A percentile compares a stretch with the other conserved stretches of the same genome.
Evolutionary conservation across 2,888 invertebrate genomes (phyloP).

Genomic region (Rotaria socialis): DNA sequence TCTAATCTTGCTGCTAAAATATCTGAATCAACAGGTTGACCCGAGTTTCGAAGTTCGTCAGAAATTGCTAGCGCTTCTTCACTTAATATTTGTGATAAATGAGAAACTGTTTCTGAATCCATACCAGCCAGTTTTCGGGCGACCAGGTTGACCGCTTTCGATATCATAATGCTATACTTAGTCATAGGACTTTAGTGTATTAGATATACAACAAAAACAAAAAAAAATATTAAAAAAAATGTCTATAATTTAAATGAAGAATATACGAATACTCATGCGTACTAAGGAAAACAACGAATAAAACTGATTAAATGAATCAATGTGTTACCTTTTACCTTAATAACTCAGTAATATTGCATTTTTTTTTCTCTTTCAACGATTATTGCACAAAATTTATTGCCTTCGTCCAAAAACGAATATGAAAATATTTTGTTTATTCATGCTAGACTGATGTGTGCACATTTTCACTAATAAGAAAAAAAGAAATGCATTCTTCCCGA

Average conservation of each 20-base stretch:
- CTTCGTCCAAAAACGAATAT: neutral
- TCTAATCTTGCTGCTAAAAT: conserved; percentile 8
- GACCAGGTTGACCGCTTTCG: neutral
- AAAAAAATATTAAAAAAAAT: neutral
- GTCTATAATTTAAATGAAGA: neutral
- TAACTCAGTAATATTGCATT: neutral
- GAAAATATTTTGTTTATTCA: neutral
- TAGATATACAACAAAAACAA: neutral
- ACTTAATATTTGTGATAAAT: neutral
- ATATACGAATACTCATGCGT: neutral
- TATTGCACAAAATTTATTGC: neutral
- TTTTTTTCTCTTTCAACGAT: neutral
- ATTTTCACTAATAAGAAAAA: neutral
- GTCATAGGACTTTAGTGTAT: neutral
- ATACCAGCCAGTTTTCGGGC: neutral
- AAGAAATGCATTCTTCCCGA: neutral
- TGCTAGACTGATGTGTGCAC: neutral
- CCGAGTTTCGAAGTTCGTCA: neutral
- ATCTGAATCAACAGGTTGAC: neutral
- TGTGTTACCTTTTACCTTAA: neutral
- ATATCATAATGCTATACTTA: conserved; percentile 29
- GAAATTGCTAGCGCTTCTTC: neutral
- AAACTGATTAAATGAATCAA: neutral
- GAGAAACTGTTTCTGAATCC: neutral
- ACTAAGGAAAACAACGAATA: neutral